Evolutionary conservation across 1,140 invertebrate genomes (phyloP), one percentile per base, ranked within the genome.

Genomic region (Tetraneura akinire): DNA sequence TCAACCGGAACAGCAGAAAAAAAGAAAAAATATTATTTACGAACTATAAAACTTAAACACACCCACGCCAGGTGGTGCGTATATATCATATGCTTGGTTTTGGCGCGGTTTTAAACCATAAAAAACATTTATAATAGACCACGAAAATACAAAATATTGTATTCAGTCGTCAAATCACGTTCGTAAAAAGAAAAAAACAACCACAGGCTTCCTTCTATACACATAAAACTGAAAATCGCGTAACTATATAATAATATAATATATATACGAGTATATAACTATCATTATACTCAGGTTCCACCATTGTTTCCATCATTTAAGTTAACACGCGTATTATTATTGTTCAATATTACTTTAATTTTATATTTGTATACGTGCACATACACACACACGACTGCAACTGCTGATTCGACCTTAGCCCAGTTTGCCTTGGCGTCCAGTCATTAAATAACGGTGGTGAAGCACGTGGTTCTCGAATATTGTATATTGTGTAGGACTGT

Each of bases 161-260:
- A 13, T 66, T 23, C 18, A 68, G n/a, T 10, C 64, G 13, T 68
- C n/a, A 16, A 23, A 68, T 45, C 37, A 68, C 32, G 64, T 68
- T 11, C 32, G n/a, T 1, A 11, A 37, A 68, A 23, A n/a, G n/a
- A n/a, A 37, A 37, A 37, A 37, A 37, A 37, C n/a, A 42, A 4
- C 37, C 5, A 37, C 32, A 37, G n/a, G n/a, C n/a, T n/a, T n/a
- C 8, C 32, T 37, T 4, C 32, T 37, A 11, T 23, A 23, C 23
- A 13, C 64, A 68, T 45, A 45, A 9, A n/a, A 55, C 51, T 6
- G 8, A 8, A 21, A 57, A 57, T 1, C 21, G 11, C 13, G 37
- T 37, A 37, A 3, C 32, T 37, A 37, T 8, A 37, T 37, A n/a
- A n/a, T n/a, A n/a, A n/a, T n/a, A n/a, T n/a, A n/a, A n/a, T n/a